These are phyloP conservation scores for Agraylea sexmaculata DNA, from an alignment of 1,140 invertebrate species.

Conservation along the genomic window DNA sequence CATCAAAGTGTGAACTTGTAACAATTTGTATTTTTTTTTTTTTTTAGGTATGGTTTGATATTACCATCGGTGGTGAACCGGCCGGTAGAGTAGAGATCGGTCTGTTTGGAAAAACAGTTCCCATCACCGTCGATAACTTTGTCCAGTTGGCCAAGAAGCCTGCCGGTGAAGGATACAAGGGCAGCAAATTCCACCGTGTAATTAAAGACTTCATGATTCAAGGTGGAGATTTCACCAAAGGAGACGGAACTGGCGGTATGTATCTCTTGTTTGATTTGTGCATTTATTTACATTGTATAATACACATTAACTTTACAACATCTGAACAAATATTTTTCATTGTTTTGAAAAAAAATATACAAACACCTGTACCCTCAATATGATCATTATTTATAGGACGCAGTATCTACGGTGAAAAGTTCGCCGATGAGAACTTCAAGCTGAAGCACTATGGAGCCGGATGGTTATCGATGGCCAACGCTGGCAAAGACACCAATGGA, in stretches of 20 bases:
- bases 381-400: conserved; percentile 45
- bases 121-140: conserved; percentile 92
- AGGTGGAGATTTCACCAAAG: conserved; percentile 86
- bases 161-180: conserved; percentile 72
- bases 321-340: no score
- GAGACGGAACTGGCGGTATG: conserved; percentile 81
- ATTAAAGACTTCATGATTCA: conserved; percentile 96
- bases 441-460: conserved; percentile 93
- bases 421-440: conserved; percentile 96
- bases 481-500: conserved; percentile 93
- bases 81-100: conserved; percentile 82
- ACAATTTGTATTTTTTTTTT: conserved; percentile 7
- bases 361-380: no score
- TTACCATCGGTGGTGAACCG: conserved; percentile 69
- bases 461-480: conserved; percentile 95
- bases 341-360: no score
- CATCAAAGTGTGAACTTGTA: neutral
- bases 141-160: conserved; percentile 67
- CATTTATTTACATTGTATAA: neutral
- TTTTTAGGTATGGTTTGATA: conserved; percentile 85
- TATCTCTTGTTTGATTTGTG: conserved; percentile 4
- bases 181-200: conserved; percentile 84
- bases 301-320: no score
- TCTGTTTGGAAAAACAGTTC: conserved; percentile 89
- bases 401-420: conserved; percentile 89